phyloP scores from a whole-genome alignment of 1,140 invertebrate species.

The Drosophila truncata region DNA sequence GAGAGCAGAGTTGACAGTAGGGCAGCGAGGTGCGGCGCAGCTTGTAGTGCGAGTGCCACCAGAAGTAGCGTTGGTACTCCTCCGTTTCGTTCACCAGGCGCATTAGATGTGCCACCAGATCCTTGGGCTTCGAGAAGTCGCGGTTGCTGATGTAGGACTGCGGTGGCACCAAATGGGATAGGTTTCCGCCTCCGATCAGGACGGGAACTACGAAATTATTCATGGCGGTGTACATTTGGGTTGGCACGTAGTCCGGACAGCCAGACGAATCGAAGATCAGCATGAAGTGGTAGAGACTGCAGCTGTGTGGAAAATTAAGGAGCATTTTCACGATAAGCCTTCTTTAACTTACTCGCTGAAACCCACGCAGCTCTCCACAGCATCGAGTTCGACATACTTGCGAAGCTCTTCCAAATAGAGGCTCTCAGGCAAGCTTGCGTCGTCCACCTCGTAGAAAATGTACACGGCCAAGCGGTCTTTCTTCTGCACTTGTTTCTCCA shows the following conservation, averaged over 20 bases:
- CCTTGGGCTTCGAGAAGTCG: conserved; percentile 35
- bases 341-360: conserved; percentile 16
- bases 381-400: conserved; percentile 29
- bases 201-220: conserved; percentile 52
- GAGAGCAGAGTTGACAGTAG: conserved; percentile 52
- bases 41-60: conserved; percentile 54
- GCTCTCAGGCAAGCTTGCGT: conserved; percentile 26
- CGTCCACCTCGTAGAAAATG: conserved; percentile 44
- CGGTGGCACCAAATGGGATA: conserved; percentile 37
- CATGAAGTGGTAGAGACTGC: conserved; percentile 57
- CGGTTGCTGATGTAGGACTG: conserved; percentile 37
- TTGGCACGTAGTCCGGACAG: conserved; percentile 57
- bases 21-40: conserved; percentile 22
- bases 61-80: conserved; percentile 48
- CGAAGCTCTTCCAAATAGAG: conserved; percentile 47
- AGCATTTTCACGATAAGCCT: background rate
- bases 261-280: conserved; percentile 53
- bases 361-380: conserved; percentile 12
- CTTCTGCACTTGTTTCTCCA: background rate
- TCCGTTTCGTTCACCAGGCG: background rate
- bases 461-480: conserved; percentile 37
- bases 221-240: conserved; percentile 49
- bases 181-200: conserved; percentile 46
- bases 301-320: conserved; percentile 19
- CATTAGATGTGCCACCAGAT: conserved; percentile 27